Conservation (phyloP, 2,888 invertebrate species). For the Heliconius hortense region DNA sequence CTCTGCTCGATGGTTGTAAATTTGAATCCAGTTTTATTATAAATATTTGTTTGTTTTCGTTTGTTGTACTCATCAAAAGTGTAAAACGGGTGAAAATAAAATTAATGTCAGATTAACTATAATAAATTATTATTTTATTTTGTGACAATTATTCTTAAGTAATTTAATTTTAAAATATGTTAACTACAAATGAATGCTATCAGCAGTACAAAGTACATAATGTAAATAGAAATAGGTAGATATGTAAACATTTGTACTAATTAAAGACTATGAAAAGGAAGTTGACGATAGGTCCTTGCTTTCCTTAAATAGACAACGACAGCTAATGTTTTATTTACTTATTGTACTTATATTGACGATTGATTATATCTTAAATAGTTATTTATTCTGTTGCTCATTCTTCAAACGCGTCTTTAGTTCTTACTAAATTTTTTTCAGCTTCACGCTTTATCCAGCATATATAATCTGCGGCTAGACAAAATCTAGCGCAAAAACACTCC, state of each 20-base stretch:
- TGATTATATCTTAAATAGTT: neutral
- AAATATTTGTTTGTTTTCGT: too few relatives aligned
- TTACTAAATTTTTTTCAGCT: neutral
- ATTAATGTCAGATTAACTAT: too few relatives aligned
- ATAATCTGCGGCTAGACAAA: too few relatives aligned
- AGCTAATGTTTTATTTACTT: constrained; percentile 19
- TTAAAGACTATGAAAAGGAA: constrained; percentile 30
- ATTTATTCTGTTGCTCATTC: neutral
- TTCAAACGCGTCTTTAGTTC: neutral
- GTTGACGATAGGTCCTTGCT: constrained; percentile 25
- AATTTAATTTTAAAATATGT: neutral
- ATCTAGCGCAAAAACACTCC: too few relatives aligned
- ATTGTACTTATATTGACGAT: neutral
- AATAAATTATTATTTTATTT: too few relatives aligned
- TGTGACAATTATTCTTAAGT: neutral
- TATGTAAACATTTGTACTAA: constrained; percentile 1
- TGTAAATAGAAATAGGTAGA: constrained; percentile 1
- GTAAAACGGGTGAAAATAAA: too few relatives aligned
- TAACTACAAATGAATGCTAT: neutral
- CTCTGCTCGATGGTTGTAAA: too few relatives aligned
- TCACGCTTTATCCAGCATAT: neutral
- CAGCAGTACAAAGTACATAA: neutral
- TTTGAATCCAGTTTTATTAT: too few relatives aligned
- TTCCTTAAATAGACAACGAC: constrained; percentile 18
- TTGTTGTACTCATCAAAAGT: too few relatives aligned